Evolutionary conservation across 1,140 invertebrate species (phyloP).

Genomic region (Eubasilissa regina): DNA sequence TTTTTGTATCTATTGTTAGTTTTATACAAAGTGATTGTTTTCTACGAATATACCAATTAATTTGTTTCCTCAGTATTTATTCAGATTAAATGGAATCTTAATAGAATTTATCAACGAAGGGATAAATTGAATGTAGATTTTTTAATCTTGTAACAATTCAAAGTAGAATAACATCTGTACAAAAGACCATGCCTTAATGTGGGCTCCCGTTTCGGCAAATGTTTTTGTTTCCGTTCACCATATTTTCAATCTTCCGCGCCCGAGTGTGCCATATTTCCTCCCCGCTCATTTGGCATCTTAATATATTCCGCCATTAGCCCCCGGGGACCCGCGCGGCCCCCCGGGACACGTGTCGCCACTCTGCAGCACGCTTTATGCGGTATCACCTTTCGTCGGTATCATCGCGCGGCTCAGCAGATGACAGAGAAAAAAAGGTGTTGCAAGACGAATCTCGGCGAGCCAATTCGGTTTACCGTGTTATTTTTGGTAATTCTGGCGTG

Average conservation of each 20-base stretch:
- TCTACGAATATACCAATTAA: too few relatives aligned
- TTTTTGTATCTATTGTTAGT: too few relatives aligned
- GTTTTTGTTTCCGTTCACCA: slow-evolving; percentile 14
- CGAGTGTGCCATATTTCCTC: slow-evolving; percentile 43
- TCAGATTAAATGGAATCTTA: too few relatives aligned
- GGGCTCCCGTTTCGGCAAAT: slow-evolving; percentile 23
- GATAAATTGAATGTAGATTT: too few relatives aligned
- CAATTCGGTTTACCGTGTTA: slow-evolving; percentile 26
- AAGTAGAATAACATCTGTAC: background rate
- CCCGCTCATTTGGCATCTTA: slow-evolving; percentile 30
- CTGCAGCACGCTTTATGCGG: slow-evolving; percentile 9
- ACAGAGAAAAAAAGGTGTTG: slow-evolving; percentile 33
- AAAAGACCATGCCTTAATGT: slow-evolving; percentile 8
- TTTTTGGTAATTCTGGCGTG: slow-evolving; percentile 17
- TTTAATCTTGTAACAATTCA: background rate
- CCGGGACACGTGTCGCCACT: slow-evolving; percentile 10
- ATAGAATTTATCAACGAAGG: too few relatives aligned
- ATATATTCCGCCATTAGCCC: slow-evolving; percentile 40
- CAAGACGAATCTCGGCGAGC: slow-evolving; percentile 40
- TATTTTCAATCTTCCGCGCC: slow-evolving; percentile 42
- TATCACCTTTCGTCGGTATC: slow-evolving; percentile 36
- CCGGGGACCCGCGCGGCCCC: background rate
- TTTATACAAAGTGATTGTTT: too few relatives aligned
- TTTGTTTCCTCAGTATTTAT: too few relatives aligned
- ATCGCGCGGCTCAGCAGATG: slow-evolving; percentile 8